A percentile compares a stretch with the other conserved stretches of the same genome.
Conservation (phyloP, 2,113 vertebrate species). For the Nothoprocta perdicaria region DNA sequence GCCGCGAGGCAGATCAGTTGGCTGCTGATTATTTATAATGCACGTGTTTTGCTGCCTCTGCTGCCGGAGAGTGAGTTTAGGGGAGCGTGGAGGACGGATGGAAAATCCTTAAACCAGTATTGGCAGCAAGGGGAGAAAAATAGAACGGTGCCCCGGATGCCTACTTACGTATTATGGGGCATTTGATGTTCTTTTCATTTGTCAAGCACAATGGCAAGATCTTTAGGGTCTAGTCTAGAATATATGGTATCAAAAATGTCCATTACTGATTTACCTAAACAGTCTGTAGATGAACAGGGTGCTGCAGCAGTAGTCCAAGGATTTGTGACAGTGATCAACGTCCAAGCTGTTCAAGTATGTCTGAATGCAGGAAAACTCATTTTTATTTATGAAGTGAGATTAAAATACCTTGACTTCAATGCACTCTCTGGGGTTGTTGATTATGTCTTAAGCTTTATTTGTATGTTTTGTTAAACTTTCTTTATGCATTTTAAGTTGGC, state of each 20-base stretch:
- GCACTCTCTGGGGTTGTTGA: not conserved
- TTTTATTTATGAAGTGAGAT: not conserved
- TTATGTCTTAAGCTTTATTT: not conserved
- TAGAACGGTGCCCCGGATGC: not conserved
- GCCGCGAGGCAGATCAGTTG: not conserved
- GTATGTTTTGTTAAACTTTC: not conserved
- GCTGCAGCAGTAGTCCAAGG: rapidly evolving
- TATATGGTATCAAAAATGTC: not conserved
- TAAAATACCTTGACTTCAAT: not conserved
- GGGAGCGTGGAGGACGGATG: not conserved
- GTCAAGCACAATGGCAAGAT: not conserved
- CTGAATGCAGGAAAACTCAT: not conserved
- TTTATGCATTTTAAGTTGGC: not conserved
- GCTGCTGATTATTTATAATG: not conserved
- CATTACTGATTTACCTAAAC: not conserved
- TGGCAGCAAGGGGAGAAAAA: not conserved
- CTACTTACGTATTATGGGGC: not conserved
- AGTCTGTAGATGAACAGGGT: not conserved
- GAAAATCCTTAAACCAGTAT: not conserved
- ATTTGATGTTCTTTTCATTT: not conserved
- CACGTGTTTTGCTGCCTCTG: not conserved
- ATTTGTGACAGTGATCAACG: not conserved
- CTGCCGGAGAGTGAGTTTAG: not conserved
- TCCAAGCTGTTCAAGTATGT: not conserved
- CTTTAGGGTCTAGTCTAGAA: not conserved